Evolutionary conservation across 2,113 vertebrate species (phyloP).

Genomic region (Condylura cristata): DNA sequence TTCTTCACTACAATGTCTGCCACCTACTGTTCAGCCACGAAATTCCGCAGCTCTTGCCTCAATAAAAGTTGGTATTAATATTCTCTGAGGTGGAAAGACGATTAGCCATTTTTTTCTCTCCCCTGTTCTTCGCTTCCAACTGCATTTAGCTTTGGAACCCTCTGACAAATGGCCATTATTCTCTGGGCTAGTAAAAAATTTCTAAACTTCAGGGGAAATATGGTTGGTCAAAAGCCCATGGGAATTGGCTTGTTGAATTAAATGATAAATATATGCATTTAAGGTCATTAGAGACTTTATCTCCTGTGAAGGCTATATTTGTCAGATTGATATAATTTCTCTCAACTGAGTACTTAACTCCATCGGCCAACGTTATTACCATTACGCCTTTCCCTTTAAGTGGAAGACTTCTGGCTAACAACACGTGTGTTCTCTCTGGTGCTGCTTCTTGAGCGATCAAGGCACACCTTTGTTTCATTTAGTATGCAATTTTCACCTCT

Average conservation of each 20-base stretch:
- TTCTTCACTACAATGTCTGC: conserved; percentile 74
- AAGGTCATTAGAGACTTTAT: conserved; percentile 78
- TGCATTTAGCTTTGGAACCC: conserved; percentile 17
- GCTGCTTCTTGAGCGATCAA: conserved; percentile 86
- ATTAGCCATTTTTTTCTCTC: not conserved
- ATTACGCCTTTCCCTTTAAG: conserved; percentile 84
- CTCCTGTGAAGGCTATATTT: conserved; percentile 78
- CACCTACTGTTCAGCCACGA: conserved; percentile 79
- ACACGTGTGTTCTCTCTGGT: conserved; percentile 76
- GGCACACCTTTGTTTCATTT: conserved; percentile 92
- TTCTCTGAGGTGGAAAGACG: conserved; percentile 77
- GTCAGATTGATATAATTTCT: conserved; percentile 81
- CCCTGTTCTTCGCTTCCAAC: conserved; percentile 56
- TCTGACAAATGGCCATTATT: conserved; percentile 32
- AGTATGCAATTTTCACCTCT: conserved; percentile 90
- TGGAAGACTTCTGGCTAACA: conserved; percentile 78
- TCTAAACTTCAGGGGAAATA: conserved; percentile 61
- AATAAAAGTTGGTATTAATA: conserved; percentile 77
- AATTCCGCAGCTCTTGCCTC: conserved; percentile 28
- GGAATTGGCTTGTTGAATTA: conserved; percentile 76
- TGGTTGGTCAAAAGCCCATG: conserved; percentile 59
- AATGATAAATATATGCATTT: conserved; percentile 80
- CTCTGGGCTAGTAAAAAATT: conserved; percentile 61
- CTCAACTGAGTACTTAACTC: conserved; percentile 77
- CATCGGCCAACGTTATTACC: conserved; percentile 65